A percentile compares a stretch with the other conserved stretches of the same genome.
phyloP scores from a whole-genome alignment of 53 echinoderm and acorn worm species.

The Luidia sarsii region DNA sequence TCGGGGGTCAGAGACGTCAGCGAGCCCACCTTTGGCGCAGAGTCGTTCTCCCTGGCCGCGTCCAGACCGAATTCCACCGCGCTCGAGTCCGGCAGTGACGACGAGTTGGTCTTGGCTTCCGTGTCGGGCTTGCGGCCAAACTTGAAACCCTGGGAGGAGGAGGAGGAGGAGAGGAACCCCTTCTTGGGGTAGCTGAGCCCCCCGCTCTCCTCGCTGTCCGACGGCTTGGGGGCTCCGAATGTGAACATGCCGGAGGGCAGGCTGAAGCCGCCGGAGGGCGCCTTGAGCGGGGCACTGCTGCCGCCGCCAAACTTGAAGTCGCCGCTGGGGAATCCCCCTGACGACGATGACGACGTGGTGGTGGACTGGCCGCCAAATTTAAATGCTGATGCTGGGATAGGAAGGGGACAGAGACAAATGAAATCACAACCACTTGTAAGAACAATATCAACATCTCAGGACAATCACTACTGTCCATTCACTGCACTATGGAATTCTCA shows the following conservation, averaged over 20 bases:
- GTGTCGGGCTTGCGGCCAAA: conserved; percentile 14
- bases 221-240: conserved; percentile 40
- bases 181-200: conserved; percentile 16
- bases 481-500: too few relatives aligned
- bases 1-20: neutral
- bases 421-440: too few relatives aligned
- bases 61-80: neutral
- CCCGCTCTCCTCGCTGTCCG: neutral
- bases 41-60: neutral
- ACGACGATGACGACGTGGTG: conserved; percentile 10
- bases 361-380: conserved; percentile 74
- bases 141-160: conserved; percentile 6
- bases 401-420: too few relatives aligned
- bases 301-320: conserved; percentile 7
- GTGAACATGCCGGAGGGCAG: conserved; percentile 52
- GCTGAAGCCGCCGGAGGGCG: conserved; percentile 38
- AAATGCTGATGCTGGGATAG: conserved; percentile 73
- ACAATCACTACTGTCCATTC: too few relatives aligned
- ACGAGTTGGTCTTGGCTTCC: conserved; percentile 15
- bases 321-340: too few relatives aligned
- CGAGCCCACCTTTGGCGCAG: conserved; percentile 31
- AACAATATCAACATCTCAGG: too few relatives aligned
- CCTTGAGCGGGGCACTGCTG: conserved; percentile 20
- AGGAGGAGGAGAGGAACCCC: too few relatives aligned
- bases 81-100: neutral